Evolutionary conservation across 2,888 invertebrate species (phyloP).

Genomic region (Pachliopta kotzebuea): DNA sequence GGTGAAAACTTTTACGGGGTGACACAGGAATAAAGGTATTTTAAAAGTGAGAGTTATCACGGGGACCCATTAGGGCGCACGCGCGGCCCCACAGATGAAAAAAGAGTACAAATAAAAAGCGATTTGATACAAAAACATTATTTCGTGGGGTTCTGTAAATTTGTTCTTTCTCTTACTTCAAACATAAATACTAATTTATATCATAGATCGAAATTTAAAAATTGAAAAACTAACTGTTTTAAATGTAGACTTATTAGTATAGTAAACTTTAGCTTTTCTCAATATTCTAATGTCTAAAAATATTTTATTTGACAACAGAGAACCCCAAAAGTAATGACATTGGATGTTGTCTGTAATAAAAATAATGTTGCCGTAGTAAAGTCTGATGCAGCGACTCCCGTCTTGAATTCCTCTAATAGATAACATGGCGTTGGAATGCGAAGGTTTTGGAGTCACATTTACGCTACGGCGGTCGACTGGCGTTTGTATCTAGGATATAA

Average conservation of each 20-base stretch:
- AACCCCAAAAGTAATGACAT: conserved; percentile 34
- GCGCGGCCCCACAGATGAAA: conserved; percentile 66
- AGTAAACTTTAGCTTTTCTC: not conserved
- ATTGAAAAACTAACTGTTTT: not conserved
- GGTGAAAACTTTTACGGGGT: conserved; percentile 46
- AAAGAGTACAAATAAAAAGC: conserved; percentile 42
- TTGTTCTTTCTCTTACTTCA: conserved; percentile 4
- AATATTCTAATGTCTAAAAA: not conserved
- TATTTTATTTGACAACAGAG: conserved; percentile 7
- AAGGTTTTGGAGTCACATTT: conserved; percentile 29
- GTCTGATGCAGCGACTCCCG: conserved; percentile 63
- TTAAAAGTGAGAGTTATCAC: conserved; percentile 80
- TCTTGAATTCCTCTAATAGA: conserved; percentile 48
- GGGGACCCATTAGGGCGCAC: conserved; percentile 75
- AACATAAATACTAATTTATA: not conserved
- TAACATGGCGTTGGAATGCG: conserved; percentile 43
- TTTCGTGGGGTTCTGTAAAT: conserved; percentile 36
- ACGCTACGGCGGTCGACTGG: conserved; percentile 22
- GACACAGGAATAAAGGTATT: conserved; percentile 62
- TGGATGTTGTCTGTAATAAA: conserved; percentile 56
- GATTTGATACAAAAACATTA: conserved; percentile 31
- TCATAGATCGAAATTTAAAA: too few relatives aligned
- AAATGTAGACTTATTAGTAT: not conserved
- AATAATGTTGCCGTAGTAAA: conserved; percentile 51
- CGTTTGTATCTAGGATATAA: conserved; percentile 31